Evolutionary conservation across 2,888 invertebrate genomes (phyloP).

Genomic region (Papilio elwesi): DNA sequence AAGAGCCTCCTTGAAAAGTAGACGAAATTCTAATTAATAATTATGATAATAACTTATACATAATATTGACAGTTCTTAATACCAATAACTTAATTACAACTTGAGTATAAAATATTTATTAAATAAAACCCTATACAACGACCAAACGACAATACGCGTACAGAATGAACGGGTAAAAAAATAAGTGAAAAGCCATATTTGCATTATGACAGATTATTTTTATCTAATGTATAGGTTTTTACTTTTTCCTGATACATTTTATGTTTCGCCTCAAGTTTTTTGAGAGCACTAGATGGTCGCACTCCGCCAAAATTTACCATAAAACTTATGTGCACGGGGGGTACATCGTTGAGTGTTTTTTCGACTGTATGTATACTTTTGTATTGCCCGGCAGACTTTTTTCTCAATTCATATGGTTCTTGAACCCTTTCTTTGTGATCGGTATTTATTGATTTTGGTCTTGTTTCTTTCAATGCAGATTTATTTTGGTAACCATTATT

Average conservation of each 20-base stretch:
- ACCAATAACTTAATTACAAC: not conserved
- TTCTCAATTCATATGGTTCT: slow-evolving; percentile 45
- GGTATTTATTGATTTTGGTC: slow-evolving; percentile 3
- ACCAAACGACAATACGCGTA: not conserved
- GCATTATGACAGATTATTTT: slow-evolving; percentile 37
- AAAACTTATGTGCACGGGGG: slow-evolving; percentile 73
- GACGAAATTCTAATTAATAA: no score
- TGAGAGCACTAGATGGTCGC: slow-evolving; percentile 65
- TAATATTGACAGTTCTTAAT: not conserved
- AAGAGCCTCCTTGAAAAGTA: no score
- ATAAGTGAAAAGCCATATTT: not conserved
- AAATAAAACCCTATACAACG: not conserved
- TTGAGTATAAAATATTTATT: not conserved
- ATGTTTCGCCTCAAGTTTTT: slow-evolving; percentile 73
- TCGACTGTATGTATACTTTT: slow-evolving; percentile 57
- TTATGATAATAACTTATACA: no score
- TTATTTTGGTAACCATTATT: slow-evolving; percentile 41
- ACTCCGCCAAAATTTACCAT: slow-evolving; percentile 68
- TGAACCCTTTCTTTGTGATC: slow-evolving; percentile 41
- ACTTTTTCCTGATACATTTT: slow-evolving; percentile 75
- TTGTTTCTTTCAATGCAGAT: slow-evolving; percentile 35
- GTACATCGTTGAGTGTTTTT: slow-evolving; percentile 43
- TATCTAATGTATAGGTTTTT: slow-evolving; percentile 61
- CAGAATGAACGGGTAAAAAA: not conserved
- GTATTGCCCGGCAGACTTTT: slow-evolving; percentile 55